A percentile compares a stretch with the other conserved stretches of the same genome.
Conservation (phyloP, 2,888 invertebrate species). For the Nephrotoma flavescens region DNA sequence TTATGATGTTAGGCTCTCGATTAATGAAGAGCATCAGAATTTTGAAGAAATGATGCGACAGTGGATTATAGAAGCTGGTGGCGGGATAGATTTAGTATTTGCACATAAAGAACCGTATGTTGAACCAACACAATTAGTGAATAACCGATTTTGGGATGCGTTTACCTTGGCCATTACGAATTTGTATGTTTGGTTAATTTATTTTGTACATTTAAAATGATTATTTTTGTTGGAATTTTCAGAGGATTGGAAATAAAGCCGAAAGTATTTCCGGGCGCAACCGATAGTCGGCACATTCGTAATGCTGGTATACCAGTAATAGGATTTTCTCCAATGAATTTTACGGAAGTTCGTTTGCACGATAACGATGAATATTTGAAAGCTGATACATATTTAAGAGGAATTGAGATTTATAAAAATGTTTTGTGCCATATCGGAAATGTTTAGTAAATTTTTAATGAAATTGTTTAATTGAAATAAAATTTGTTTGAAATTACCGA, state of each 20-base stretch:
- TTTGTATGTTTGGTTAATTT: slow-evolving; percentile 34
- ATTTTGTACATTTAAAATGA: not conserved
- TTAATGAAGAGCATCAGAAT: slow-evolving; percentile 37
- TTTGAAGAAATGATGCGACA: slow-evolving; percentile 39
- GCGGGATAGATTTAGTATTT: slow-evolving; percentile 49
- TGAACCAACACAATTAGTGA: slow-evolving; percentile 46
- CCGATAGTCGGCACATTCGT: slow-evolving; percentile 61
- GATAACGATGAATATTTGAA: slow-evolving; percentile 81
- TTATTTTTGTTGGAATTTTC: slow-evolving; percentile 5
- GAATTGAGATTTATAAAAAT: slow-evolving; percentile 56
- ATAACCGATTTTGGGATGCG: slow-evolving; percentile 57
- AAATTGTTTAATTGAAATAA: no score
- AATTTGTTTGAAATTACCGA: no score
- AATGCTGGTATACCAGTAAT: slow-evolving; percentile 62
- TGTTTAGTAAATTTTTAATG: not conserved
- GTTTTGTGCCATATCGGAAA: not conserved
- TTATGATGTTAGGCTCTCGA: slow-evolving; percentile 49
- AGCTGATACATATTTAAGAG: slow-evolving; percentile 60
- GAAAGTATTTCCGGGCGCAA: slow-evolving; percentile 60
- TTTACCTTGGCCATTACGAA: slow-evolving; percentile 47
- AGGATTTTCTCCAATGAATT: slow-evolving; percentile 83
- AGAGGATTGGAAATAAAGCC: slow-evolving; percentile 32
- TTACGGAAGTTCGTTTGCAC: slow-evolving; percentile 72
- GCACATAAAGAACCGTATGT: slow-evolving; percentile 46
- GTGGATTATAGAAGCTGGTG: slow-evolving; percentile 58